These are phyloP conservation scores for Physocephala rufipes DNA, from an alignment of 2,888 invertebrate genomes.

Conservation along the genomic window DNA sequence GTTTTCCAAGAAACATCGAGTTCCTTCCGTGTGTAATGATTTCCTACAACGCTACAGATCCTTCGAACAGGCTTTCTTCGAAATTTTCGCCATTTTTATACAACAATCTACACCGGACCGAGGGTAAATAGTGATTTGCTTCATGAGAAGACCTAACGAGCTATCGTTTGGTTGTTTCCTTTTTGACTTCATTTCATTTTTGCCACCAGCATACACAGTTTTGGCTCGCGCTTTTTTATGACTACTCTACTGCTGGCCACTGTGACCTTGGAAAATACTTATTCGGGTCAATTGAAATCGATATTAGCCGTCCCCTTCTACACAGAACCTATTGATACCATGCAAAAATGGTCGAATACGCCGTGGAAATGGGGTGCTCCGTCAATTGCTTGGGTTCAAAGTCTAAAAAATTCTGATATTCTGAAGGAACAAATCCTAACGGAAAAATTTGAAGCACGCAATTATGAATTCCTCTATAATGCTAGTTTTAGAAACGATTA, in stretches of 20 bases:
- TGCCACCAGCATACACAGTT: constrained; percentile 50
- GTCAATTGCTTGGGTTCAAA: constrained; percentile 58
- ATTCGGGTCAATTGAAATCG: constrained; percentile 62
- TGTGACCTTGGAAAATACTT: constrained; percentile 62
- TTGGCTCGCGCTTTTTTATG: constrained; percentile 57
- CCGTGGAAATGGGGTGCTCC: constrained; percentile 63
- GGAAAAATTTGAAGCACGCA: constrained; percentile 55
- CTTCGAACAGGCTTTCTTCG: constrained; percentile 51
- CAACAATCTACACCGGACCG: constrained; percentile 59
- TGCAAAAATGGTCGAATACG: constrained; percentile 56
- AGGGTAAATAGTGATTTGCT: constrained; percentile 44
- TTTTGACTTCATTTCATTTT: too few species aligned
- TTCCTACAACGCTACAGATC: constrained; percentile 44
- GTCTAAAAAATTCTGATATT: constrained; percentile 56
- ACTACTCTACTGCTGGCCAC: constrained; percentile 57
- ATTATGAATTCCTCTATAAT: constrained; percentile 55
- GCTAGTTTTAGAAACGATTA: constrained; percentile 55
- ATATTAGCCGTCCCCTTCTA: constrained; percentile 59
- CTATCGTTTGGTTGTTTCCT: too few species aligned
- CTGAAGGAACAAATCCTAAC: constrained; percentile 54
- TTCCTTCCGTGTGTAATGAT: background rate
- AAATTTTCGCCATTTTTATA: constrained; percentile 60
- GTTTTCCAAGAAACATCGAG: constrained; percentile 38
- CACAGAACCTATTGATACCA: constrained; percentile 57
- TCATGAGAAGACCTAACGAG: background rate